A percentile compares a stretch with the other conserved stretches of the same genome.
phyloP scores from a whole-genome alignment of 2,113 vertebrate genomes.

The Falcunculus frontatus region DNA sequence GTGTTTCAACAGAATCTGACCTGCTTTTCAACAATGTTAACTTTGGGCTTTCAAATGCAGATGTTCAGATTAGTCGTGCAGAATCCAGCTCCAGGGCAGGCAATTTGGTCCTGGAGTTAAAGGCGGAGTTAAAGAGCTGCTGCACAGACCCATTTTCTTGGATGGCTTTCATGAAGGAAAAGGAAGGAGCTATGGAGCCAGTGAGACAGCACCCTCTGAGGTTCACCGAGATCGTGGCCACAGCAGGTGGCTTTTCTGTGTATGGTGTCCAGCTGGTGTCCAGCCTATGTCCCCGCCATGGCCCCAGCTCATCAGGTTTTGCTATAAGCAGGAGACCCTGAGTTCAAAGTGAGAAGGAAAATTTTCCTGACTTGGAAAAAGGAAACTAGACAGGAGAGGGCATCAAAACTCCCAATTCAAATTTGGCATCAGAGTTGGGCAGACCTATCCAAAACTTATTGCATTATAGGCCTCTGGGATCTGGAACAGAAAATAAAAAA shows the following conservation, averaged over 20 bases:
- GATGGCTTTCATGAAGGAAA: background rate
- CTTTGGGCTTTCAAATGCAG: background rate
- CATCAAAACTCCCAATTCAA: background rate
- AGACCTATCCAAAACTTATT: background rate
- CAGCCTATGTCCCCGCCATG: background rate
- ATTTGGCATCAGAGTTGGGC: background rate
- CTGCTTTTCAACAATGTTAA: background rate
- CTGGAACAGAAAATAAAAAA: background rate
- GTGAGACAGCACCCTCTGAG: background rate
- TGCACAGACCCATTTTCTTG: background rate
- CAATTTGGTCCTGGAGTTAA: background rate
- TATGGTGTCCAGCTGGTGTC: rapidly evolving
- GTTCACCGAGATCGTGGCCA: background rate
- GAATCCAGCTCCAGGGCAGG: background rate
- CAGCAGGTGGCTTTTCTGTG: background rate
- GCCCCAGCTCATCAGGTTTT: background rate
- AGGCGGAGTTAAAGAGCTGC: background rate
- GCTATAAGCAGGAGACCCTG: background rate
- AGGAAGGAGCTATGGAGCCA: background rate
- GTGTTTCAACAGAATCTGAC: background rate
- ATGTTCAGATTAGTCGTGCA: background rate
- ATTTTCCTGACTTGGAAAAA: background rate
- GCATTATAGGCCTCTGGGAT: background rate
- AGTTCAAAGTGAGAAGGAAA: background rate
- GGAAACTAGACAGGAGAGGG: background rate